Conservation (phyloP, 2,888 invertebrate species). For the Therioaphis trifolii region DNA sequence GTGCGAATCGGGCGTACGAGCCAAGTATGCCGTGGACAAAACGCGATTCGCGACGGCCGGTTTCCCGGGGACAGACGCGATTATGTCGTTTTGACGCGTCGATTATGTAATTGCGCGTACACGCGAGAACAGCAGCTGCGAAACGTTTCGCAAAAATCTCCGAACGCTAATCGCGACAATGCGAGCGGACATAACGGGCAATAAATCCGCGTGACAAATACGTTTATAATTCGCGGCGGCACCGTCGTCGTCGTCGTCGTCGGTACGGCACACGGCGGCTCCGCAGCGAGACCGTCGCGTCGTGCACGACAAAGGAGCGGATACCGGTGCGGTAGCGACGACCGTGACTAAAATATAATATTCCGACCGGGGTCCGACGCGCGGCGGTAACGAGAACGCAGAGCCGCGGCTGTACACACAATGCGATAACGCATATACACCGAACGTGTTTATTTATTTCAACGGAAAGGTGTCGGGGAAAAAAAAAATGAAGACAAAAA, state of each 20-base stretch:
- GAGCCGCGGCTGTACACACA: too few relatives aligned
- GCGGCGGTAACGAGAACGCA: constrained; percentile 29
- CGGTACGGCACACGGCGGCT: neutral
- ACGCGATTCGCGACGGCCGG: neutral
- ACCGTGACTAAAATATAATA: constrained; percentile 62
- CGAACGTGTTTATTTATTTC: constrained; percentile 52
- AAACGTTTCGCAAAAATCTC: constrained; percentile 10
- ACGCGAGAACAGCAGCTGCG: constrained; percentile 39
- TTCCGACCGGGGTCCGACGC: constrained; percentile 14
- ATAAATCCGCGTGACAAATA: constrained; percentile 60
- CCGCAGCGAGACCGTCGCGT: too few relatives aligned
- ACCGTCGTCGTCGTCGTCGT: neutral
- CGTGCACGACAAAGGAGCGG: constrained; percentile 43
- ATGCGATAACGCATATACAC: too few relatives aligned
- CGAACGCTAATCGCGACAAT: neutral
- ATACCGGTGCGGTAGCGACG: constrained; percentile 27
- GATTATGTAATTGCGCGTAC: too few relatives aligned
- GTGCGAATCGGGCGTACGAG: too few relatives aligned
- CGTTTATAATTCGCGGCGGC: constrained; percentile 55
- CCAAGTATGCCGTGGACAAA: too few relatives aligned
- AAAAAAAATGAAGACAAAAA: neutral
- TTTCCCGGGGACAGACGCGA: neutral
- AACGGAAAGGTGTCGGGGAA: constrained; percentile 43
- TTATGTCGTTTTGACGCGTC: constrained; percentile 34
- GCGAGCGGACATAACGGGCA: neutral